Evolutionary conservation across 2,888 invertebrate species (phyloP).

Genomic region (Gisinianus flammeolus): DNA sequence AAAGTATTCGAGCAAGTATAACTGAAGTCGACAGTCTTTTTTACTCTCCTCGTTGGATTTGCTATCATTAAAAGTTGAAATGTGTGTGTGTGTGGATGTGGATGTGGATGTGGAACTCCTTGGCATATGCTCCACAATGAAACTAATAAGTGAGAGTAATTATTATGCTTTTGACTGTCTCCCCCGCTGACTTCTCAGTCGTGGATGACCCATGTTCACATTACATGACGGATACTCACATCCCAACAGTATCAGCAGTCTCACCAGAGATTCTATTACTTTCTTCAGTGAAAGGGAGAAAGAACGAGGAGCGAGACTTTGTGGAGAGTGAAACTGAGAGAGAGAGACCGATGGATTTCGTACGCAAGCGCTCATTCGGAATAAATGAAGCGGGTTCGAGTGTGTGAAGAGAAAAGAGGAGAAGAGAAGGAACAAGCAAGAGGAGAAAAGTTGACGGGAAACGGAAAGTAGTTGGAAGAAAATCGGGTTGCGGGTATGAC

Average conservation of each 20-base stretch:
- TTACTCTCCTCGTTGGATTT: neutral
- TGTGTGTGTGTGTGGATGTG: too few relatives aligned
- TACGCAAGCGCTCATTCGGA: slow-evolving; percentile 22
- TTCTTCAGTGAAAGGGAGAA: too few relatives aligned
- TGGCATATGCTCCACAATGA: neutral
- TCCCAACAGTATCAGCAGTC: too few relatives aligned
- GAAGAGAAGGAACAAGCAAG: neutral
- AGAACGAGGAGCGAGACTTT: slow-evolving; percentile 11
- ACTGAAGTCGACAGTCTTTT: too few relatives aligned
- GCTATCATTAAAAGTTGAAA: neutral
- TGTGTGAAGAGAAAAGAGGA: neutral
- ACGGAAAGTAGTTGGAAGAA: slow-evolving; percentile 32
- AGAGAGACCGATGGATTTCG: slow-evolving; percentile 21
- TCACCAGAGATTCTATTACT: too few relatives aligned
- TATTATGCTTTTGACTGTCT: slow-evolving; percentile 26
- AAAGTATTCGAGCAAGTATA: too few relatives aligned
- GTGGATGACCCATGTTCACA: slow-evolving; percentile 16
- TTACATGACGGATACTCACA: too few relatives aligned
- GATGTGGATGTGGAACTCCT: too few relatives aligned
- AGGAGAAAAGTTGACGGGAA: slow-evolving; percentile 32
- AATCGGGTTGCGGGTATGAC: neutral
- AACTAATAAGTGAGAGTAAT: slow-evolving; percentile 11
- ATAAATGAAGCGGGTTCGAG: slow-evolving; percentile 30
- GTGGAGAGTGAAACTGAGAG: slow-evolving; percentile 8
- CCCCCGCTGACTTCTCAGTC: slow-evolving; percentile 15